A percentile compares a stretch with the other conserved stretches of the same genome.
Conservation (phyloP, 2,113 vertebrate genomes). For the Sialia sialis region DNA sequence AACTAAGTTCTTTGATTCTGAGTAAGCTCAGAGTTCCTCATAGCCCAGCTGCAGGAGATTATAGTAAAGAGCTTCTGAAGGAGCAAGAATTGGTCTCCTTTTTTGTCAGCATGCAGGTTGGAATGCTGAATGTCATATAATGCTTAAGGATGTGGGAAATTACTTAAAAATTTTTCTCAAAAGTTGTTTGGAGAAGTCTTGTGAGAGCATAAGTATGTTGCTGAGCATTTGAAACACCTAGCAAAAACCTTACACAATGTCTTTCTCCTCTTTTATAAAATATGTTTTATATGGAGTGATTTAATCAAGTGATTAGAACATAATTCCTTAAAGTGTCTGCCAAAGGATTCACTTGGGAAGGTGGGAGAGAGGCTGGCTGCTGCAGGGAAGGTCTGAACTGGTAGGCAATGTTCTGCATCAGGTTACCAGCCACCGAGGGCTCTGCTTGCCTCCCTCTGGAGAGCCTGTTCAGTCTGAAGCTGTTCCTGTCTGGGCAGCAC, state of each 20-base stretch:
- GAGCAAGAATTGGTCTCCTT: background rate
- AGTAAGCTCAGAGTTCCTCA: background rate
- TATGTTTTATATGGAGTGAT: background rate
- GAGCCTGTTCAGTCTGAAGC: background rate
- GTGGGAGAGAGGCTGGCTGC: background rate
- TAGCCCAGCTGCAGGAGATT: background rate
- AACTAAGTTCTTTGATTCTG: background rate
- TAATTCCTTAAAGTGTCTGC: background rate
- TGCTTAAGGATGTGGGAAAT: background rate
- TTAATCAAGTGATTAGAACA: background rate
- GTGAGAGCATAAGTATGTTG: background rate
- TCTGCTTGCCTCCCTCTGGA: background rate
- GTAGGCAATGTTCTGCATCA: background rate
- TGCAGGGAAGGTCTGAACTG: background rate
- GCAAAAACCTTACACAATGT: accelerated
- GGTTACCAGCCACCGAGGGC: background rate
- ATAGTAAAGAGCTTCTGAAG: background rate
- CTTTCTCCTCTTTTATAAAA: background rate
- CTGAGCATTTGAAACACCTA: background rate
- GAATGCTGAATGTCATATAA: background rate
- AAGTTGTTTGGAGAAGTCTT: background rate
- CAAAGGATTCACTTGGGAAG: background rate
- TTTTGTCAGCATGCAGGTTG: background rate
- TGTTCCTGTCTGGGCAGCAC: background rate
- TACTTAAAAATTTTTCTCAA: background rate